Evolutionary conservation across 2,113 vertebrate genomes (phyloP), one percentile per base, ranked within the genome.

Genomic region (Laterallus jamaicensis): DNA sequence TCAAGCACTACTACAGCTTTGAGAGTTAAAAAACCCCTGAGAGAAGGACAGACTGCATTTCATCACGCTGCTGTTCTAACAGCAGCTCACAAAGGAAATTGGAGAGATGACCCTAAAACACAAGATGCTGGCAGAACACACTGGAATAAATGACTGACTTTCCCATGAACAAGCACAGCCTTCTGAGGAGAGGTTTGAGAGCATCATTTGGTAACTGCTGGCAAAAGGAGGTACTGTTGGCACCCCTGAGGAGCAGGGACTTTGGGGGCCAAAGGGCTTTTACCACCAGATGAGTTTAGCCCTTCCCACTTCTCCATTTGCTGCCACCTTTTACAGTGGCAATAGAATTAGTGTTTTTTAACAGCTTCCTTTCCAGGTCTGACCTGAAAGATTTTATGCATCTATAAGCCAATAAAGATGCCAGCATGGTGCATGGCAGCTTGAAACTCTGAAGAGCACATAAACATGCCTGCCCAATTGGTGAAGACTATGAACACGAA

Each of bases 131-230:
- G 71, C 68, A 26, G 28, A 62, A 78, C 22, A 76, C 50, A 60
- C 8, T 44, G 22, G 60, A 93, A 96, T 74, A 59, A 78, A 92
- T 81, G 37, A 92, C 2, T 52, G 52, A 52, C 63, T 74, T 95
- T 70, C 67, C 79, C n/a, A 35, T 17, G 44, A 16, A 62, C 73
- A 71, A 66, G 74, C 60, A 35, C 35, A 71, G 47, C 20, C 37
- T 67, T 83, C 19, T 63, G 40, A 76, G 68, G 64, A 40, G 25
- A 80, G 59, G 16, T 73, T 70, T 84, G 32, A 85, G 86, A 69
- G 6, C 42, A 32, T 4, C 9, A 6, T 10, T 54, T 69, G 31
- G 6, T n/a, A 54, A 28, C 24, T 24, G 37, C 54, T 35, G 68
- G 49, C 10, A 32, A n/a, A 54, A 55, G 31, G 10, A 35, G 60